Base-by-base conservation (phyloP, 2,888 invertebrate genomes). In the Nomada goodeniana region DNA sequence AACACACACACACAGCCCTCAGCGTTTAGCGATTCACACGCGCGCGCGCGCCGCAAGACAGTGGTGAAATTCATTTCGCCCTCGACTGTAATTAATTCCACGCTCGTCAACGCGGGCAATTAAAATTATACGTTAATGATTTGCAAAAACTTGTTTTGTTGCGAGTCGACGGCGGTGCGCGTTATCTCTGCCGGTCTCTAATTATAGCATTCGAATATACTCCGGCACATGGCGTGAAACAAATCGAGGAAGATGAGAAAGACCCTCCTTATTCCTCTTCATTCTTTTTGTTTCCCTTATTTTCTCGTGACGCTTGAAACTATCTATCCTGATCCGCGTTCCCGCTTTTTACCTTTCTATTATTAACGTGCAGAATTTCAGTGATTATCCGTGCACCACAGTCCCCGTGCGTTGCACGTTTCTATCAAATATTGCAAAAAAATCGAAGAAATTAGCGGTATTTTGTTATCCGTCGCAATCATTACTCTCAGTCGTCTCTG, bases 91-190 rank as follows among this genome's bases (percentile, higher is more conserved):
- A 92, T 92, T 92, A 92, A 92, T 92, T 92, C 89, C 82, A 79
- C 76, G 68, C 83, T 89, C 89, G 88, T 88, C 89, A 88, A 89
- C 86, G 89, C 80, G 60, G 80, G 89, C 91, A 92, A 92, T 93
- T 92, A 93, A 92, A 93, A 91, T 92, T 90, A 90, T 90, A 89
- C 91, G 87, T 90, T 90, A 88, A 89, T 90, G 90, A 92, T 92
- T 92, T 87, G 89, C 91, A 90, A 91, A 90, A 92, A 92, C 87
- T 91, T 92, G 90, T 92, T 92, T 91, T 90, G 90, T 90, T 90
- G 87, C 85, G 80, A 85, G 86, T 87, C 84, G 80, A 80, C 80
- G 83, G 61, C 73, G 78, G 82, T 74, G 76, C 52, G 29, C 83
- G 86, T 91, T 92, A 92, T 92, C 91, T 82, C 20, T n/a, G 36